Percentiles rank a stretch among this genome's conserved stretches.
phyloP scores from a whole-genome alignment of 2,888 invertebrate genomes.

The Acrocyrtus sp. region DNA sequence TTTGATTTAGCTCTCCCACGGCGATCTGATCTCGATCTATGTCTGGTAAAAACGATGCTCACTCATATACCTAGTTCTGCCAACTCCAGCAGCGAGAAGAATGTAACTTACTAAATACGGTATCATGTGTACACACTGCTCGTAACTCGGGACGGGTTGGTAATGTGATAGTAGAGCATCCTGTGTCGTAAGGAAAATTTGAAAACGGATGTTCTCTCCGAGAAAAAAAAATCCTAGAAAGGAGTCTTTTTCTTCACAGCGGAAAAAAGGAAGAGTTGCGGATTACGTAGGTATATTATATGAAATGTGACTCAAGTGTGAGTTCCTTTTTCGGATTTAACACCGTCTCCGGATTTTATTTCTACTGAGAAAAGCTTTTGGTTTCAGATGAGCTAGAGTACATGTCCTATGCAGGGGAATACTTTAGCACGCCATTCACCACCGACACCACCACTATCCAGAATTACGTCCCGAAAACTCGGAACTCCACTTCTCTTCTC shows the following conservation, averaged over 20 bases:
- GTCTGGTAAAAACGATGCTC: neutral
- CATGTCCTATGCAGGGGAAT: constrained; percentile 22
- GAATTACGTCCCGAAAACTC: constrained; percentile 12
- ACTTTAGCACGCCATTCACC: constrained; percentile 16
- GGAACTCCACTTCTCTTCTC: constrained; percentile 30
- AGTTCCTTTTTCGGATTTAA: neutral
- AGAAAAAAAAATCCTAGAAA: neutral
- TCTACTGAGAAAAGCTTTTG: constrained; percentile 1
- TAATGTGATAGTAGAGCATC: neutral
- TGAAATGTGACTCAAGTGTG: neutral
- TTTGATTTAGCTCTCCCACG: neutral
- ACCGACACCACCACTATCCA: constrained; percentile 5
- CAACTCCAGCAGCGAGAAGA: no score
- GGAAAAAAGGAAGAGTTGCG: neutral
- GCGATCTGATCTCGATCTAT: neutral
- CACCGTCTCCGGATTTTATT: neutral
- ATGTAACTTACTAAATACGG: no score
- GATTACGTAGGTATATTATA: neutral
- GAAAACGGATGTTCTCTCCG: neutral
- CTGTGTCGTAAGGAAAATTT: neutral
- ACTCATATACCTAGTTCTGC: no score
- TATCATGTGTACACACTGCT: no score
- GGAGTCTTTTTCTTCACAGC: neutral
- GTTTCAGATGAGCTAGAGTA: neutral
- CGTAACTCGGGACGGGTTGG: no score